Evolutionary conservation across 1,140 invertebrate genomes (phyloP).

Genomic region (Hesperophylax magnus): DNA sequence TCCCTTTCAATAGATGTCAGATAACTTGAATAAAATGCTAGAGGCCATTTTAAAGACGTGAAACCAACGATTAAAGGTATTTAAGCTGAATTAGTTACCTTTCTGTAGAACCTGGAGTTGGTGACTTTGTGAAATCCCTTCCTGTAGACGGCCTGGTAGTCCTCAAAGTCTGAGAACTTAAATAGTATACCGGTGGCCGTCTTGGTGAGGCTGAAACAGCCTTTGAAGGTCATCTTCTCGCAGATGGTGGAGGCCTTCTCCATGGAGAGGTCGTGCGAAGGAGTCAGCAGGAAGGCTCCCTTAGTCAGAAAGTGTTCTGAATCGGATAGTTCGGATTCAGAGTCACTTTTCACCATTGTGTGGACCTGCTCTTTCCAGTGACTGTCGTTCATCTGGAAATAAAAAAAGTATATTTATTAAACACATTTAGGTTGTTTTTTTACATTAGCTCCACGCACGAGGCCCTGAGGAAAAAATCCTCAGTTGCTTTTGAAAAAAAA

Average conservation of each 20-base stretch:
- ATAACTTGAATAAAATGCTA: too few relatives aligned
- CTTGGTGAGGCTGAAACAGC: slow-evolving; percentile 86
- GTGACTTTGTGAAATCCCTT: slow-evolving; percentile 90
- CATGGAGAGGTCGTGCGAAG: slow-evolving; percentile 85
- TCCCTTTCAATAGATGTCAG: too few relatives aligned
- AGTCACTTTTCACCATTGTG: slow-evolving; percentile 72
- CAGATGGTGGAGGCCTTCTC: slow-evolving; percentile 88
- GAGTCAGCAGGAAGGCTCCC: slow-evolving; percentile 86
- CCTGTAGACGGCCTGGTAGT: slow-evolving; percentile 87
- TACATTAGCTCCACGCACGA: too few relatives aligned
- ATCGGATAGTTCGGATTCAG: slow-evolving; percentile 77
- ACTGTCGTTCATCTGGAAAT: slow-evolving; percentile 60
- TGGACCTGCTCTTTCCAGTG: slow-evolving; percentile 71
- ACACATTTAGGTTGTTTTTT: too few relatives aligned
- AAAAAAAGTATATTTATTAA: not conserved
- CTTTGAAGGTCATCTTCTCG: slow-evolving; percentile 89
- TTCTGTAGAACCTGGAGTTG: slow-evolving; percentile 82
- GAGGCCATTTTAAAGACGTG: too few relatives aligned
- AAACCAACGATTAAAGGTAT: too few relatives aligned
- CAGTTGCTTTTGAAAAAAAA: too few relatives aligned
- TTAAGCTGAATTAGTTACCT: slow-evolving; percentile 68
- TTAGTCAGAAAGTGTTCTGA: slow-evolving; percentile 77
- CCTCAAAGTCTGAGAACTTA: slow-evolving; percentile 88
- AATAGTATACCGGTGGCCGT: slow-evolving; percentile 90
- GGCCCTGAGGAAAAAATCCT: too few relatives aligned